Base-by-base conservation (phyloP, 2,888 invertebrate species). In the Tricholauxania praeusta region DNA sequence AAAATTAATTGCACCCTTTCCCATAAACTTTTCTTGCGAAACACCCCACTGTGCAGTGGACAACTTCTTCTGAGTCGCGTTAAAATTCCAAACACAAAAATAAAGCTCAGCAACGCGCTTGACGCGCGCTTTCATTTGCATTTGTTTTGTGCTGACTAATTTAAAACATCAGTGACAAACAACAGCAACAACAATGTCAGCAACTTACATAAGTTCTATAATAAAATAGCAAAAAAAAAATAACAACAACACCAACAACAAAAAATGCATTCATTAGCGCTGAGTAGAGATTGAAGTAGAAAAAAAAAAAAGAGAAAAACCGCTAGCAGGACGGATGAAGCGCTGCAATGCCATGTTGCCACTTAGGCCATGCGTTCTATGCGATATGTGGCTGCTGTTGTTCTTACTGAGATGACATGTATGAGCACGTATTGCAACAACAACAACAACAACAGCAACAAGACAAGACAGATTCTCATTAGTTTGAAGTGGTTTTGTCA, bases 401-500 rank as follows among this genome's bases (percentile, higher is more conserved):
- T 51, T 64, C 17, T 64, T 64, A 51, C 48, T 64, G 32, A 15
- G 15, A 22, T 12, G 22, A 28, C 51, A 14, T 19, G 22, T 32
- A 66, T 28, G 22, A 67, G 32, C 59, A 71, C 52, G 48, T 57
- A 12, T 63, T 15, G 57, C 49, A 66, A 55, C 57, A 53, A 71
- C 51, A 51, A 19, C 49, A 57, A 57, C 49, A 67, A 39, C n/a
- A n/a, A n/a, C 39, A 71, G 64, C 47, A 53, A 57, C 55, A 63
- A 71, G 57, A 65, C 63, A 64, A 65, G 67, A 60, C 72, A 82
- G 80, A 65, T 65, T 81, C 83, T 82, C 82, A 83, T 82, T 83
- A 83, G 82, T 82, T 82, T 82, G 80, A 83, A 82, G 83, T 83
- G 82, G 80, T 80, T 82, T 77, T 80, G 79, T 81, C 80, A 83